These are phyloP conservation scores for Zaprionus davidi DNA, from an alignment of 1,140 invertebrate species.

Conservation along the genomic window DNA sequence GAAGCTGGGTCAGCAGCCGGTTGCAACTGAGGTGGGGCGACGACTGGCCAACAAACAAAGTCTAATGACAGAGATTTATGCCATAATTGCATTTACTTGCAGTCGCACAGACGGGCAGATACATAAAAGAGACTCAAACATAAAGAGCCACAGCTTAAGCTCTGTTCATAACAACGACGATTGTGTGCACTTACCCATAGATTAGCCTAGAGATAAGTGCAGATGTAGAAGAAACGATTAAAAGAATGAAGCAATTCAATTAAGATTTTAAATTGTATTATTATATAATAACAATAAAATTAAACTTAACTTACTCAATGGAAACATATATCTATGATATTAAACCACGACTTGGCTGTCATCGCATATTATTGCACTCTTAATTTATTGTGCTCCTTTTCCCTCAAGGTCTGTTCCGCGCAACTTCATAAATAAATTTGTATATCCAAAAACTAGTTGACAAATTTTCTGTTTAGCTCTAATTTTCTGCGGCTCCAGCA, in stretches of 20 bases:
- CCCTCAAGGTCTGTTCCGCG: too few species aligned
- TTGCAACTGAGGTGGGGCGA: slow-evolving; percentile 28
- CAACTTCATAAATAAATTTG: too few species aligned
- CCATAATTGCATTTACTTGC: slow-evolving; percentile 77
- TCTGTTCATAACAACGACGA: slow-evolving; percentile 30
- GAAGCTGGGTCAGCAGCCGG: background rate
- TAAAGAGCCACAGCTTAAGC: slow-evolving; percentile 13
- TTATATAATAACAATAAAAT: too few species aligned
- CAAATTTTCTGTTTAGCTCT: too few species aligned
- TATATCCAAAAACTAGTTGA: too few species aligned
- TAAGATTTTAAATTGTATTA: too few species aligned
- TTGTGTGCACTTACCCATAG: slow-evolving; percentile 27
- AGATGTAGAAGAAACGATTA: background rate
- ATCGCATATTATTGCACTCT: background rate
- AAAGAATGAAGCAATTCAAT: background rate
- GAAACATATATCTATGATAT: background rate
- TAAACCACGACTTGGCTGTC: background rate
- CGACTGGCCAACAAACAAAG: slow-evolving; percentile 69
- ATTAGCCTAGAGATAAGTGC: slow-evolving; percentile 5
- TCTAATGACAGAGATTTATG: slow-evolving; percentile 81
- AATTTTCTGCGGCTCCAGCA: too few species aligned
- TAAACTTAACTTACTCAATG: too few species aligned
- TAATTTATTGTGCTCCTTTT: too few species aligned
- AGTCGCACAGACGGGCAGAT: background rate
- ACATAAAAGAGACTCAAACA: background rate